phyloP scores from a whole-genome alignment of 2,888 invertebrate genomes.

The Galeopsomyia nigrocyanea region DNA sequence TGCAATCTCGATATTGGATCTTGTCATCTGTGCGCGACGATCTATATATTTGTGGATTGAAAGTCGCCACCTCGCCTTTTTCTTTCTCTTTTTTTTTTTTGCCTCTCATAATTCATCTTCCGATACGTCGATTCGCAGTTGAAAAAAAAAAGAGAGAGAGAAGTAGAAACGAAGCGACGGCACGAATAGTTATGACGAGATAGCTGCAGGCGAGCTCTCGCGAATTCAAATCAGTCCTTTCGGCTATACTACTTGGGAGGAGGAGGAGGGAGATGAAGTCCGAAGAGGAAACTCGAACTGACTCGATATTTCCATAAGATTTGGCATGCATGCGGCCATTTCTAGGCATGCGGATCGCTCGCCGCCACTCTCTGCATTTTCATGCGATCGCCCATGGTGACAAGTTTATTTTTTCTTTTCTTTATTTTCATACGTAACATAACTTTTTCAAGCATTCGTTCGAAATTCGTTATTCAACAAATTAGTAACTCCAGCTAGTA shows the following conservation, averaged over 20 bases:
- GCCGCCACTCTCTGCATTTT: not conserved
- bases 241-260: not conserved
- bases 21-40: slow-evolving; percentile 45
- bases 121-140: too few relatives aligned
- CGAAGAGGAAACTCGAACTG: not conserved
- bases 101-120: not conserved
- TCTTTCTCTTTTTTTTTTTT: not conserved
- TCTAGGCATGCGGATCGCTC: slow-evolving; percentile 54
- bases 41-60: slow-evolving; percentile 25
- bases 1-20: slow-evolving; percentile 57
- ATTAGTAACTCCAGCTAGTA: too few relatives aligned
- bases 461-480: too few relatives aligned
- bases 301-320: slow-evolving; percentile 52
- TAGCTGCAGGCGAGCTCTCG: slow-evolving; percentile 24
- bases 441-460: too few relatives aligned
- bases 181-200: not conserved
- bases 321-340: slow-evolving; percentile 62
- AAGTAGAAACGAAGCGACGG: too few relatives aligned
- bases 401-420: too few relatives aligned
- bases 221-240: slow-evolving; percentile 40
- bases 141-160: too few relatives aligned
- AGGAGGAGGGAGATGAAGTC: not conserved
- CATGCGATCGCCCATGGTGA: too few relatives aligned
- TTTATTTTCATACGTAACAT: too few relatives aligned
- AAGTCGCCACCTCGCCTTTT: not conserved